These are phyloP conservation scores for Bradypus variegatus DNA, from an alignment of 2,797 vertebrate genomes.

Conservation along the genomic window DNA sequence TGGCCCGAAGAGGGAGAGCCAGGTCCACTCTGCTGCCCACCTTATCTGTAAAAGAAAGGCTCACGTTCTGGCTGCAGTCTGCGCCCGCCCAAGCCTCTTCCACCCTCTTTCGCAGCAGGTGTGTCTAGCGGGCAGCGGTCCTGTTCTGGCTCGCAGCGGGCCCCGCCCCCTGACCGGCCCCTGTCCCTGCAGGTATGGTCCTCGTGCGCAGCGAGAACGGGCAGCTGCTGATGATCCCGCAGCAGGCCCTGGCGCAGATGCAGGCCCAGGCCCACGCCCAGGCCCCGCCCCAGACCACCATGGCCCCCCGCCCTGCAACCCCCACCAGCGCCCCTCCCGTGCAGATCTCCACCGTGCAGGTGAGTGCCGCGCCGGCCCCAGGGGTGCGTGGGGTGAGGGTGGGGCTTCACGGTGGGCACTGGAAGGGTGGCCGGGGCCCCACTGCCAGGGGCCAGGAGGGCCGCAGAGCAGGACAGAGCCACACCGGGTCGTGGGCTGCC, in stretches of 20 bases:
- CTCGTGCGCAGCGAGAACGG: slow-evolving; percentile 93
- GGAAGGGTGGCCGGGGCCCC: too few relatives aligned
- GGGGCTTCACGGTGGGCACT: too few relatives aligned
- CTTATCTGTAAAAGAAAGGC: background rate
- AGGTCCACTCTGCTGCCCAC: background rate
- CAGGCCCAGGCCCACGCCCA: slow-evolving; percentile 94
- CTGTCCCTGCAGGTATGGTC: slow-evolving; percentile 85
- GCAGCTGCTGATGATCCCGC: slow-evolving; percentile 93
- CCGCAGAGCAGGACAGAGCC: too few relatives aligned
- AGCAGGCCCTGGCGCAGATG: slow-evolving; percentile 89
- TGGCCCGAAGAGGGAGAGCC: too few relatives aligned
- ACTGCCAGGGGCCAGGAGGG: too few relatives aligned
- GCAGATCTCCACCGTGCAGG: slow-evolving; percentile 91
- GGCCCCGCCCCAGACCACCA: slow-evolving; percentile 88
- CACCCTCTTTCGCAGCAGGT: rapidly evolving
- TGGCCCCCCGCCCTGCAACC: slow-evolving; percentile 88
- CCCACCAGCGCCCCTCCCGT: slow-evolving; percentile 84
- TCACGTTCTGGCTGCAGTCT: too few relatives aligned
- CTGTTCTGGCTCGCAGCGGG: background rate
- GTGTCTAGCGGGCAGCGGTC: too few relatives aligned
- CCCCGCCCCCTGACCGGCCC: background rate
- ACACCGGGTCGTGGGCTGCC: too few relatives aligned
- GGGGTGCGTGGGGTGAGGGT: too few relatives aligned
- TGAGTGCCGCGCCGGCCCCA: slow-evolving; percentile 64
- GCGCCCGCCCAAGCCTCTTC: rapidly evolving